Conservation (phyloP, 2,797 vertebrate species). For the Tamandua tetradactyla region DNA sequence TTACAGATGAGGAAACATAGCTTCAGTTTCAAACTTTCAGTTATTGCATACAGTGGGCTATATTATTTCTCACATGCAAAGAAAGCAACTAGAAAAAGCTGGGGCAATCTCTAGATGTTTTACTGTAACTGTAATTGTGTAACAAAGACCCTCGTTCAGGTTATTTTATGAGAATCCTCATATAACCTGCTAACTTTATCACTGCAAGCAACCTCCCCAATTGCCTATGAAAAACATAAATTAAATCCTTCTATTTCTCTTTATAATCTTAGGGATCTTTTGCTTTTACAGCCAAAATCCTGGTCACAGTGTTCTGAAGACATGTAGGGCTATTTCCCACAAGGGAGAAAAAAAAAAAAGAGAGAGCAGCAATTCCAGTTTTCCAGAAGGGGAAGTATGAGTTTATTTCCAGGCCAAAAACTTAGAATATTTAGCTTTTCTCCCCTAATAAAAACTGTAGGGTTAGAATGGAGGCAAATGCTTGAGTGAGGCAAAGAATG, state of each 20-base stretch:
- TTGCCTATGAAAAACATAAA: conserved; percentile 25
- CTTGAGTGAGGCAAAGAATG: neutral
- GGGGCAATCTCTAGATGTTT: neutral
- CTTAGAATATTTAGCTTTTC: neutral
- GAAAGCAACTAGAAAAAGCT: neutral
- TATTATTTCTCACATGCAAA: neutral
- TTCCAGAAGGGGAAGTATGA: neutral
- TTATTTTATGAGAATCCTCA: conserved; percentile 44
- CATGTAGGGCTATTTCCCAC: neutral
- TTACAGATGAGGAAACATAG: conserved; percentile 51
- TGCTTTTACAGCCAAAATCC: neutral
- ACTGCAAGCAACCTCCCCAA: neutral
- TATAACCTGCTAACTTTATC: neutral
- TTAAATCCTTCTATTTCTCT: conserved; percentile 3
- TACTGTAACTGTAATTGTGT: neutral
- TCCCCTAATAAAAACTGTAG: neutral
- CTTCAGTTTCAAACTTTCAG: neutral
- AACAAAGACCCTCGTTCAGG: neutral
- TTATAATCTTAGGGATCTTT: neutral
- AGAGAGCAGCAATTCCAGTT: neutral
- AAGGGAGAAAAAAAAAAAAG: neutral
- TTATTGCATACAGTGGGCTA: neutral
- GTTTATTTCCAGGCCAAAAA: neutral
- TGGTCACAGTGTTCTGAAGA: neutral
- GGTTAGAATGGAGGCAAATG: neutral